Conservation (phyloP, 2,113 vertebrate genomes). For the Myiozetetes cayanensis region DNA sequence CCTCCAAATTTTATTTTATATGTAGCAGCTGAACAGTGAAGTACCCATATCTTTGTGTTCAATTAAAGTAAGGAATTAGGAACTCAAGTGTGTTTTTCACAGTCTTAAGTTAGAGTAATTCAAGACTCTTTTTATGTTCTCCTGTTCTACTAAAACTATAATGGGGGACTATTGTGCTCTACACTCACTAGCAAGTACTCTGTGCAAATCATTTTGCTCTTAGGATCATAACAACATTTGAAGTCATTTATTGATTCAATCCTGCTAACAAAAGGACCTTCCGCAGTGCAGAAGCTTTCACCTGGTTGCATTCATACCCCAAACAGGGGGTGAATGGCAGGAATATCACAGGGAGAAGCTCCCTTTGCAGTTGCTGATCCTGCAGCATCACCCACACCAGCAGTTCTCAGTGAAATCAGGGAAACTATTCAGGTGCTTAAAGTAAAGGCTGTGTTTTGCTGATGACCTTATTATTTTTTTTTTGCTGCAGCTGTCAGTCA, state of each 20-base stretch:
- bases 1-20: constrained; percentile 6
- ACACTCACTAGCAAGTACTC: not conserved
- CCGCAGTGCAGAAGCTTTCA: not conserved
- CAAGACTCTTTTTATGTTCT: not conserved
- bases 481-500: not conserved
- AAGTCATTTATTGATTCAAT: constrained; percentile 1
- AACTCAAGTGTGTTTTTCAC: not conserved
- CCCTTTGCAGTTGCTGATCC: not conserved
- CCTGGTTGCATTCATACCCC: not conserved
- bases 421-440: not conserved
- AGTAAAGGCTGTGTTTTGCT: not conserved
- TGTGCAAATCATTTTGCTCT: not conserved
- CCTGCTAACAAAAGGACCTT: not conserved
- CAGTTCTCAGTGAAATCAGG: not conserved
- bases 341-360: not conserved
- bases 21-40: not conserved
- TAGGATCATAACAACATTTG: not conserved
- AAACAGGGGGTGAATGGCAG: not conserved
- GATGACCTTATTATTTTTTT: not conserved
- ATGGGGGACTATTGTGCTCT: not conserved
- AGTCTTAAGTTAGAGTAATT: not conserved
- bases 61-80: constrained; percentile 14
- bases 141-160: not conserved
- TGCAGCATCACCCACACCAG: not conserved
- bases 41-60: not conserved